Evolutionary conservation across 2,113 vertebrate genomes (phyloP).

Genomic region (Psophia crepitans): DNA sequence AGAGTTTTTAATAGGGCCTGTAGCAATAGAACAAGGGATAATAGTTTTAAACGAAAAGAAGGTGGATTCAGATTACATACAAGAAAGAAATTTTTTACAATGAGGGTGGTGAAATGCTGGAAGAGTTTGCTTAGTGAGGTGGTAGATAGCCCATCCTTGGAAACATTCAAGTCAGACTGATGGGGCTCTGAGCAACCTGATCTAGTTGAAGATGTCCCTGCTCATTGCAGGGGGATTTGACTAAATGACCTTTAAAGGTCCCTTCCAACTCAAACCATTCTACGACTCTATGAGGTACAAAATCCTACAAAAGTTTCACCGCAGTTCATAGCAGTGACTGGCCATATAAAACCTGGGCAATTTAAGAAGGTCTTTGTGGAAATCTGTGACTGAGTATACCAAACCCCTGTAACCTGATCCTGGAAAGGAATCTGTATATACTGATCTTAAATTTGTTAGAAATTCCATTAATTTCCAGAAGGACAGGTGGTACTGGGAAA

Average conservation of each 20-base stretch:
- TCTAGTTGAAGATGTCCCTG: background rate
- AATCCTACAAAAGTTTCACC: background rate
- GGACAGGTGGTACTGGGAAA: background rate
- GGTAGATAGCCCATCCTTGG: background rate
- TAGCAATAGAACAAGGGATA: background rate
- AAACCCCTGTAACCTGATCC: background rate
- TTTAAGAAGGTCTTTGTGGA: background rate
- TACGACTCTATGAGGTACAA: background rate
- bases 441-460: background rate
- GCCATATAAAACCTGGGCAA: background rate
- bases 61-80: background rate
- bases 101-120: background rate
- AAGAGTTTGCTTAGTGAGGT: background rate
- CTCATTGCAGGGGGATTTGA: background rate
- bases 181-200: background rate
- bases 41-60: background rate
- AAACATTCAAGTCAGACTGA: background rate
- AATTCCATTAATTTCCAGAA: background rate
- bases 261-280: background rate
- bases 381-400: background rate
- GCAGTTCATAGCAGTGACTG: background rate
- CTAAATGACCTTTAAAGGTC: background rate
- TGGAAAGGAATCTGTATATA: background rate
- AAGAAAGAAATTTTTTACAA: background rate
- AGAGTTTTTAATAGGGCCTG: background rate